Base-by-base conservation (phyloP, 2,888 invertebrate species). In the Drosophila mimica region DNA sequence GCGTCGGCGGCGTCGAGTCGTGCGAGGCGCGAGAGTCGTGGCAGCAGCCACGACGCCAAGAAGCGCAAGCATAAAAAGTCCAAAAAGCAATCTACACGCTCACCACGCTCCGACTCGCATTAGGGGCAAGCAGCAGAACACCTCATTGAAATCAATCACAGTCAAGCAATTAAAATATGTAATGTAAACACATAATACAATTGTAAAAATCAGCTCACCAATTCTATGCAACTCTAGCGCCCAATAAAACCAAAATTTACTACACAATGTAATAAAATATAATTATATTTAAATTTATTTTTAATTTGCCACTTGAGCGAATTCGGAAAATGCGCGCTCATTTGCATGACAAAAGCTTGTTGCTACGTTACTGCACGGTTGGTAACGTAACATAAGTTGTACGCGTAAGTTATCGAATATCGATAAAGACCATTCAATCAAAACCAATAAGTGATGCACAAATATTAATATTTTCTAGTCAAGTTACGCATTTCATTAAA, bases 61-160 rank as follows among this genome's bases (percentile, higher is more conserved):
- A 91, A 91, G 63, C 92, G 92, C 70, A 93, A 92, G 79, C 79
- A 93, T 62, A 88, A 92, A 78, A 93, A 92, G 57, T 88, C 92
- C 3, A 93, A 92, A 72, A 93, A 91, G 72, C 91, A 84, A 53
- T 66, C 90, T 15, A 76, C 82, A 90, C 49, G 93, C 92, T 25
- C 92, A 91, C 38, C 91, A 13, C 83, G 79, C 40, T 88, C 92
- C 28, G 89, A 82, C 53, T 82, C 91, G 1, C 81, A 91, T 66
- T 92, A 83, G 76, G 48, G 57, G 28, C 53, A 40, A 48, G 9
- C 8, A 28, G 11, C 8, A 31, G 30, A 38, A 49, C 53, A 53
- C 33, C 56, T 38, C 53, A 60, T 72, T 36, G 30, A 76, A 62
- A 61, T 49, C 52, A 53, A 66, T 66, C 49, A 46, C 64, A 70